Conservation (phyloP, 2,888 invertebrate species). For the Taphrorychus bicolor region DNA sequence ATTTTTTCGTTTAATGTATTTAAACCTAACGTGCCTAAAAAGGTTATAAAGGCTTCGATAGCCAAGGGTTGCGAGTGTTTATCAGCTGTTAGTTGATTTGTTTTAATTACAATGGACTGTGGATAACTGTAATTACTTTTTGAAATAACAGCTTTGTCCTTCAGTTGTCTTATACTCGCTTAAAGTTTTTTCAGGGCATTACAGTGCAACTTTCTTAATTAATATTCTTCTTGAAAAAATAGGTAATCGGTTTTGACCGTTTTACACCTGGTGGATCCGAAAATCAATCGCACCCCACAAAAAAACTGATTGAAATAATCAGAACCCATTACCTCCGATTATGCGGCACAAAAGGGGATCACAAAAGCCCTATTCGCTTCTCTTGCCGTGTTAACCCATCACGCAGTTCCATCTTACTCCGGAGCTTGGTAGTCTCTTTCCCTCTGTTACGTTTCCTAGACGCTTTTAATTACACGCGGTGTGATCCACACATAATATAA, state of each 20-base stretch:
- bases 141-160: neutral
- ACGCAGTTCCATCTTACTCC: too few relatives aligned
- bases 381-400: neutral
- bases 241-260: constrained; percentile 9
- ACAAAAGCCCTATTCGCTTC: constrained; percentile 13
- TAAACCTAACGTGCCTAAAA: constrained; percentile 1
- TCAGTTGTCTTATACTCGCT: neutral
- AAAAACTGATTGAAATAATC: constrained; percentile 35
- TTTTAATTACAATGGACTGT: neutral
- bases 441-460: neutral
- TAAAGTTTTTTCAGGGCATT: neutral
- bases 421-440: neutral
- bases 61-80: neutral
- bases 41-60: constrained; percentile 6
- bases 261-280: constrained; percentile 24
- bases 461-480: constrained; percentile 30
- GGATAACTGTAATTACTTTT: neutral
- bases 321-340: constrained; percentile 35
- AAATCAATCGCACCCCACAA: constrained; percentile 30
- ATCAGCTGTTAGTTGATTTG: constrained; percentile 10
- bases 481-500: constrained; percentile 6
- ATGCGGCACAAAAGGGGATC: constrained; percentile 29
- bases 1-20: neutral
- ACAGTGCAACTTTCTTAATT: constrained; percentile 9
- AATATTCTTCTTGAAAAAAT: constrained; percentile 6